Percentiles rank a stretch among this genome's conserved stretches.
Conservation (phyloP, 2,113 vertebrate species). For the Todiramphus saurophagus region DNA sequence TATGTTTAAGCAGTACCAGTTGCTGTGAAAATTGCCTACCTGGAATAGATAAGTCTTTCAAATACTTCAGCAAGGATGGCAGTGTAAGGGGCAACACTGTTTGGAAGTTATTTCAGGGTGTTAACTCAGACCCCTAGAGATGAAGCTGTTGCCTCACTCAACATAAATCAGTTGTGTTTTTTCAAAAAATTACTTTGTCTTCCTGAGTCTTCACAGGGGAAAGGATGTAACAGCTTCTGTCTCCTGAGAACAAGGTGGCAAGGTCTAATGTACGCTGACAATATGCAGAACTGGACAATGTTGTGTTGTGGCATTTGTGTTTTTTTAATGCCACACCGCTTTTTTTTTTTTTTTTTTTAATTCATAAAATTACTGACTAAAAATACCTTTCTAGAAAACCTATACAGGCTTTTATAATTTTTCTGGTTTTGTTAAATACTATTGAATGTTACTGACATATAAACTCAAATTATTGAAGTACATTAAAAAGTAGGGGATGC, state of each 20-base stretch:
- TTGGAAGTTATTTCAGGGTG: neutral
- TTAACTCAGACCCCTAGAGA: neutral
- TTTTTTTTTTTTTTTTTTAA: neutral
- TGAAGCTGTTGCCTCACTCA: neutral
- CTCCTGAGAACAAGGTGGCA: neutral
- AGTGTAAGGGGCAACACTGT: neutral
- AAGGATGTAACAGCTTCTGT: neutral
- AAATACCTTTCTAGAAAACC: neutral
- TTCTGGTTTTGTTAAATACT: neutral
- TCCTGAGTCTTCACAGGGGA: neutral
- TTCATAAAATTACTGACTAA: neutral
- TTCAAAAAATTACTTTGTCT: neutral
- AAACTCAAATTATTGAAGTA: neutral
- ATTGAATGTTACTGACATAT: neutral
- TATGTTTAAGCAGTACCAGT: neutral
- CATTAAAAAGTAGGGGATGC: neutral
- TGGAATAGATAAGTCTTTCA: neutral
- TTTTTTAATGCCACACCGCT: neutral
- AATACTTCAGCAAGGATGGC: neutral
- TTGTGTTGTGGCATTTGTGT: neutral
- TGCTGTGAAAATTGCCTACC: constrained; percentile 1
- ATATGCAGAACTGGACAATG: neutral
- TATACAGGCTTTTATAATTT: neutral
- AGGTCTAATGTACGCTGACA: neutral
- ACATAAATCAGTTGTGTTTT: neutral